These are phyloP conservation scores for Neotoxoptera formosana DNA, from an alignment of 1,140 invertebrate genomes.

Conservation along the genomic window DNA sequence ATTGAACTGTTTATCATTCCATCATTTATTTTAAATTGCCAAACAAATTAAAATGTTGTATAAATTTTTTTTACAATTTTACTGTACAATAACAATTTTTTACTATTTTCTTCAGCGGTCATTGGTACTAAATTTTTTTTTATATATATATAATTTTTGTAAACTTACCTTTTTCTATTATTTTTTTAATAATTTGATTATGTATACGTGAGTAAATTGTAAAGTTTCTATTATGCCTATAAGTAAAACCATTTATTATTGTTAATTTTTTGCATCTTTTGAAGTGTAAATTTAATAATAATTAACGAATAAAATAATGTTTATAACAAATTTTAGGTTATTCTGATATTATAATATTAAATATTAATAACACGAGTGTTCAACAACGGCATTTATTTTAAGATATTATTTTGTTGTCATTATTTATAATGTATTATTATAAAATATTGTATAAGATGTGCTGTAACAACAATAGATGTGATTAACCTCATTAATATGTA, in stretches of 20 bases:
- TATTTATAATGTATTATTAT: conserved; percentile 22
- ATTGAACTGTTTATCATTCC: not conserved
- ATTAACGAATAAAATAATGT: conserved; percentile 31
- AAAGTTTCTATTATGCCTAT: conserved; percentile 54
- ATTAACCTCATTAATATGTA: conserved; percentile 57
- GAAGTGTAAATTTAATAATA: conserved; percentile 29
- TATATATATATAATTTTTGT: conserved; percentile 31
- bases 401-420: not conserved
- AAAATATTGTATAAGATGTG: conserved; percentile 31
- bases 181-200: conserved; percentile 43
- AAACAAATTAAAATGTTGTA: not conserved
- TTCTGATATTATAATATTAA: not conserved
- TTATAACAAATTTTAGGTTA: conserved; percentile 2
- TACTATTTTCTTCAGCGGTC: not conserved
- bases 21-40: not conserved
- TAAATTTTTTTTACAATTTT: conserved; percentile 21
- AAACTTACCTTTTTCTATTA: conserved; percentile 45
- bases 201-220: conserved; percentile 48
- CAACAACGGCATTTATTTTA: conserved; percentile 39
- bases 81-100: not conserved
- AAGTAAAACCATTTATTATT: conserved; percentile 44
- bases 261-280: conserved; percentile 41
- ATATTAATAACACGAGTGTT: conserved; percentile 28
- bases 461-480: conserved; percentile 27
- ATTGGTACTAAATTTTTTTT: conserved; percentile 38